phyloP scores from a whole-genome alignment of 2,888 invertebrate species.

The Pocota personata region DNA sequence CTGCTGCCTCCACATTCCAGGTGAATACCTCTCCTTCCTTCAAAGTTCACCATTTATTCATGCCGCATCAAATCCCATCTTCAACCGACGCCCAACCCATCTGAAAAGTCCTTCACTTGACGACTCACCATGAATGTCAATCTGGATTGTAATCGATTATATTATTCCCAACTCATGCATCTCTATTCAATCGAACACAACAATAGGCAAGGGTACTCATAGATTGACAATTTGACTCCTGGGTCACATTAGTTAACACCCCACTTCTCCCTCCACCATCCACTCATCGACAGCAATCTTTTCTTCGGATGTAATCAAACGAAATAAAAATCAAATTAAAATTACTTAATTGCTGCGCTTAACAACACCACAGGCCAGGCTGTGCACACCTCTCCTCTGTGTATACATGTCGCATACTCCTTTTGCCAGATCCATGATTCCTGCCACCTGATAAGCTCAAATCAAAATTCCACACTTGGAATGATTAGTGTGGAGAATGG shows the following conservation, averaged over 20 bases:
- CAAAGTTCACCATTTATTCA: neutral
- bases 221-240: constrained; percentile 31
- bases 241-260: neutral
- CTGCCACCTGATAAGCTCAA: constrained; percentile 61
- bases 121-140: constrained; percentile 40
- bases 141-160: constrained; percentile 30
- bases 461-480: constrained; percentile 66
- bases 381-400: neutral
- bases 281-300: neutral
- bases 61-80: constrained; percentile 1
- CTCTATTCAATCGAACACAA: neutral
- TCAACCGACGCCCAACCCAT: neutral
- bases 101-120: constrained; percentile 39
- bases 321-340: constrained; percentile 58
- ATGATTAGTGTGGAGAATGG: constrained; percentile 54
- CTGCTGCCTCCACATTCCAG: no score
- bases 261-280: neutral
- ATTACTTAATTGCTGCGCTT: constrained; percentile 54
- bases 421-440: constrained; percentile 37
- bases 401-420: constrained; percentile 35
- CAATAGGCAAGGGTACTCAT: neutral
- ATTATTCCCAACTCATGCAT: constrained; percentile 17
- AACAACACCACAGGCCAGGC: neutral
- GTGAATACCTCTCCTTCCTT: no score
- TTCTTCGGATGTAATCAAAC: constrained; percentile 33